Evolutionary conservation across 1,140 invertebrate genomes (phyloP), one percentile per base, ranked within the genome.

Genomic region (Monomorium pharaonis): DNA sequence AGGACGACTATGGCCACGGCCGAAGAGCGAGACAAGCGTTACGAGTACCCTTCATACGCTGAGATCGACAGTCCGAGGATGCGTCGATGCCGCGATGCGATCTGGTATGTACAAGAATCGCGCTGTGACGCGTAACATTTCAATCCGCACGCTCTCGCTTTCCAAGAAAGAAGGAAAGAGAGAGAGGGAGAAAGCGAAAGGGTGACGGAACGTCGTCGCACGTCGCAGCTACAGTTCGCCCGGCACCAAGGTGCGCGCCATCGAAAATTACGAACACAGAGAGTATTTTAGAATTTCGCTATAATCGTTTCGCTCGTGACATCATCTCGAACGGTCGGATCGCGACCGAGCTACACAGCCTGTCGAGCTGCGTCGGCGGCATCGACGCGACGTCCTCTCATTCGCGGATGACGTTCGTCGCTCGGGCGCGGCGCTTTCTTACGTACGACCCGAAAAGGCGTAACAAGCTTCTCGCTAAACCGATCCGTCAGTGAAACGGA

Each of bases 401-500:
- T 65, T 63, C 54, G 42, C 37, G 44, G 21, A 72, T 63, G 62
- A 33, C 62, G 62, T 63, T 85, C 58, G 24, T 84, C 69, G 47
- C 37, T 88, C 60, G 27, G 81, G 56, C 84, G 75, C 70, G 77
- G 56, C 78, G 56, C 47, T 30, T 30, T 83, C 6, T 24, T 37
- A 58, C n/a, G 10, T 54, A 83, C 56, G 54, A 88, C 37, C 44
- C 76, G 69, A 88, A 86, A 84, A 70, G 56, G 67, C 76, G 70
- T 81, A 80, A 85, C 67, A 86, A 88, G 58, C 58, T 85, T 77
- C 65, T 74, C 56, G 65, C 72, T 81, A 90, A 90, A 90, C 78
- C 84, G 78, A 88, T 91, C 87, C 81, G 86, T 86, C 88, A 90
- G 88, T 33, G 85, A 92, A 91, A 93, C 92, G 92, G 89, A 94